Base-by-base conservation (phyloP, 2,888 invertebrate species). In the Itoplectis maculator region DNA sequence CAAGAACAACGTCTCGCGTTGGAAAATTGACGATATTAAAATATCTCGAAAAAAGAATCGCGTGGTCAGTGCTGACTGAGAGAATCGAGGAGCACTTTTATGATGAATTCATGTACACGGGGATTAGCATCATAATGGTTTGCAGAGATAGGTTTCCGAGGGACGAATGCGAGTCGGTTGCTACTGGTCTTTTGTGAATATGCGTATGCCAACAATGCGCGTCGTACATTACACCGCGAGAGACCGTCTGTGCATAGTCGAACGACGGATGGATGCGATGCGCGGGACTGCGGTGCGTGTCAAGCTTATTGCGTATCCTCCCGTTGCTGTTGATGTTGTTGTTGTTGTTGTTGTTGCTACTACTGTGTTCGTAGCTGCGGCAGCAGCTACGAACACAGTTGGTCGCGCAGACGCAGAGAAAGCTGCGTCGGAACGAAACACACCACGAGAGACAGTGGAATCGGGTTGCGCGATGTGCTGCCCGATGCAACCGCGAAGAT, bases 301-400 rank as follows among this genome's bases (percentile, higher is more conserved):
- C 59, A n/a, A n/a, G 59, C 37, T 72, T 72, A 72, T 72, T 72
- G 72, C 72, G 47, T 29, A 29, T 72, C 59, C 45, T 59, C 29
- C 7, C 35, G 35, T 42, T 69, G 51, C 54, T 29, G 56, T 40
- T 45, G 23, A n/a, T n/a, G n/a, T n/a, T n/a, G n/a, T n/a, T n/a
- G n/a, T n/a, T n/a, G n/a, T n/a, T n/a, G n/a, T n/a, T n/a, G n/a
- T n/a, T n/a, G n/a, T n/a, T n/a, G n/a, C n/a, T n/a, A n/a, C n/a
- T n/a, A n/a, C n/a, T n/a, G n/a, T n/a, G n/a, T n/a, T n/a, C n/a
- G n/a, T n/a, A n/a, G n/a, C 56, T 13, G 69, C 51, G 18, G 51
- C 15, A 4, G 40, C 47, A 2, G 47, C n/a, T 47, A n/a, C 9
- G n/a, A 8, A 61, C 18, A 61, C 37, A 15, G 40, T 40, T 56